phyloP scores from a whole-genome alignment of 2,888 invertebrate species.

The Diarsia brunnea region DNA sequence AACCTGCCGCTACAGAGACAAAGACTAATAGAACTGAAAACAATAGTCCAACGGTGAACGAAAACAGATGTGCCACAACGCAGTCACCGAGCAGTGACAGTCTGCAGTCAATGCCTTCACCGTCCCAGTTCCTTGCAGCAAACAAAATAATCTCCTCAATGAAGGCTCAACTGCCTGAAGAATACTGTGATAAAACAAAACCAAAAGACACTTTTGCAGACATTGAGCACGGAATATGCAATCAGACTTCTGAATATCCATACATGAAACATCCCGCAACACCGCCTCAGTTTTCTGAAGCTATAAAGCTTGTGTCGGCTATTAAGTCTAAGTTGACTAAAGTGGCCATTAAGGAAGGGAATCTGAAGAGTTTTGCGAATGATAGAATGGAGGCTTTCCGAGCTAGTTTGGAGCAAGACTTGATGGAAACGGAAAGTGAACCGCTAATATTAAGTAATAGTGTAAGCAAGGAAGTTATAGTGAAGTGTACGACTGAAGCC shows the following conservation, averaged over 20 bases:
- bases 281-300: conserved; percentile 88
- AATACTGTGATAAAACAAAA: conserved; percentile 79
- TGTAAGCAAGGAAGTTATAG: conserved; percentile 56
- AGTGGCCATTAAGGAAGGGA: conserved; percentile 71
- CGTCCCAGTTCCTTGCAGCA: conserved; percentile 87
- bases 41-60: conserved; percentile 77
- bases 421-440: conserved; percentile 66
- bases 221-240: conserved; percentile 86
- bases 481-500: conserved; percentile 70
- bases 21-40: conserved; percentile 68
- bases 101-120: conserved; percentile 81
- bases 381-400: conserved; percentile 79
- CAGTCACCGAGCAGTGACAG: conserved; percentile 84
- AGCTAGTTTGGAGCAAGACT: conserved; percentile 75
- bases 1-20: conserved; percentile 70
- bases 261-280: conserved; percentile 86
- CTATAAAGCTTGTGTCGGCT: conserved; percentile 85
- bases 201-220: conserved; percentile 86
- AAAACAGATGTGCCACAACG: conserved; percentile 73
- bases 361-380: conserved; percentile 74
- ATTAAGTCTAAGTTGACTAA: conserved; percentile 86
- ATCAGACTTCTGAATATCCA: conserved; percentile 85
- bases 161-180: conserved; percentile 87
- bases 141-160: conserved; percentile 87
- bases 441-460: conserved; percentile 57